Base-by-base conservation (phyloP, 2,113 vertebrate genomes). In the Tympanuchus pallidicinctus region DNA sequence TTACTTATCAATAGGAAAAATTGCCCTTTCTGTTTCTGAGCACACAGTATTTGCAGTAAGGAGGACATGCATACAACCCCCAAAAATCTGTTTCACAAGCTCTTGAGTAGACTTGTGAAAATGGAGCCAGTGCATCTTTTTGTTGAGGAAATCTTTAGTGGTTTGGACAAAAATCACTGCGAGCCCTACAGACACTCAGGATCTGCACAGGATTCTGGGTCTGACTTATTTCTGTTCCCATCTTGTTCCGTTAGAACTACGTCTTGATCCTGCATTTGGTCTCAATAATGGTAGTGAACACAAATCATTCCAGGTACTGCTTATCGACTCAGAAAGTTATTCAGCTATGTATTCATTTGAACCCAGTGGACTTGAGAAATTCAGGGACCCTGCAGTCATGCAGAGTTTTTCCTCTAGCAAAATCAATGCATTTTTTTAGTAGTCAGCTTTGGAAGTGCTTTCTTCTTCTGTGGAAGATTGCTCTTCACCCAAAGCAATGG, bases 201-300 rank as follows among this genome's bases (percentile, higher is more conserved):
- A 61, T 75, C 88, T 34, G 61, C 27, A 10, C 74, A 86, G 69
- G 76, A 90, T 91, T 91, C 94, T 91, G 88, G 90, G 90, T 86
- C 91, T 94, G 96, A 94, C 90, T 92, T 95, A 95, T 88, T 96
- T 94, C 83, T 94, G 80, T 94, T 82, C 94, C 85, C 88, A 93
- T 80, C 76, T 94, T 64, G 0, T 95, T 96, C 86, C 86, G 90
- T 65, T 82, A 95, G 88, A 88, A 70, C 94, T 94, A 90, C 83
- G 89, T 95, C 76, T 86, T 69, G 52, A 86, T 95, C 92, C 82
- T 65, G 65, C 65, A 73, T 88, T 93, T 86, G 83, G 80, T 57
- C 82, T 88, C 82, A 82, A 93, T 90, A 87, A 78, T 43, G 74
- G 82, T 34, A 72, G 80, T 90, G 94, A 93, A 96, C 94, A 94